Base-by-base conservation (phyloP, 1,140 invertebrate genomes). In the Ceratosolen solmsi region DNA sequence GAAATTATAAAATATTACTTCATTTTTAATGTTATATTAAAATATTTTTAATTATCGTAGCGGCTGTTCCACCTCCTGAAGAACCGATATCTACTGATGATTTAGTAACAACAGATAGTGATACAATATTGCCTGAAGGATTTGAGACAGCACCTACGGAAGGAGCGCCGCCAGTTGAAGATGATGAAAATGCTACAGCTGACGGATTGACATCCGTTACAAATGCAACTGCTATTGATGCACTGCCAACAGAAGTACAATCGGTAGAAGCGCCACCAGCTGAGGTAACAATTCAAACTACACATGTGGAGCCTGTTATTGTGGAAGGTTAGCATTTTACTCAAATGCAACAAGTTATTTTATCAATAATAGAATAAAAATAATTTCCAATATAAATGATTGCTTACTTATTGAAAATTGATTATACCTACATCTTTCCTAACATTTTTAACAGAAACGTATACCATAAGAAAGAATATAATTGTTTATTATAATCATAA, bases 11-110 rank as follows among this genome's bases (percentile, higher is more conserved):
- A 46, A 7, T 46, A 46, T 46, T 46, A 7, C 5, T 7, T 46
- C 13, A 46, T 7, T 46, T 46, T 46, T 46, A 46, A 46, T 7
- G 13, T 46, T 13, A 46, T 46, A 7, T 46, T 46, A 7, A 46
- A 46, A 46, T n/a, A n/a, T n/a, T n/a, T n/a, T n/a, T n/a, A n/a
- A n/a, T n/a, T n/a, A 5, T 46, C 41, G 41, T 90, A 71, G 89
- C 90, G 82, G 91, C 92, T 86, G 90, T 89, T 70, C 89, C 92
- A 87, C 87, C 88, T 84, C 79, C 89, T 30, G 89, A 88, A 70
- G 89, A 83, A 68, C 85, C 86, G 33, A 87, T 89, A 65, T 86
- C 90, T 38, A 90, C 89, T 1, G 89, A 88, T 73, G 89, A 88
- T 73, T 89, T 86, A 15, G 87, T 89, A 65, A 86, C 90, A 38